Percentiles rank a stretch among this genome's conserved stretches.
These are phyloP conservation scores for Parauchenoglanis ngamensis DNA, from an alignment of 2,797 vertebrate species.

Conservation along the genomic window DNA sequence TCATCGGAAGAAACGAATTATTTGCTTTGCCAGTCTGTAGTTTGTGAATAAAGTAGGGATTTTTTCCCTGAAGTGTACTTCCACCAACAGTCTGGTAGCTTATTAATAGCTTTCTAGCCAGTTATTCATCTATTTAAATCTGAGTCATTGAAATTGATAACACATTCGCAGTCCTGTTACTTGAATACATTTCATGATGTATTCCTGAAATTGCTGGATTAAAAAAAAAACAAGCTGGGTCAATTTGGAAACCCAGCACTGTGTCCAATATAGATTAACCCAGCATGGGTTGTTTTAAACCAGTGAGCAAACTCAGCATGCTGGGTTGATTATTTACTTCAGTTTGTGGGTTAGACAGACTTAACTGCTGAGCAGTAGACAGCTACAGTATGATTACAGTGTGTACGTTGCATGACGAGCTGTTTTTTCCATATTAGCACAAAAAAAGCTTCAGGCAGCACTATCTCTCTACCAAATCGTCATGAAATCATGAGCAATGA, in stretches of 20 bases:
- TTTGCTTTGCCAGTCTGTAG: neutral
- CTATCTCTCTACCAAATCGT: too few species aligned
- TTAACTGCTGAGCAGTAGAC: too few species aligned
- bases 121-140: constrained; percentile 12
- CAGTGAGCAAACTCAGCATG: neutral
- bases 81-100: neutral
- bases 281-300: neutral
- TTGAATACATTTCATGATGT: neutral
- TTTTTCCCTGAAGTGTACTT: neutral
- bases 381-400: too few species aligned
- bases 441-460: too few species aligned
- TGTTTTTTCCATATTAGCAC: too few species aligned
- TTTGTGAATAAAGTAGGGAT: neutral
- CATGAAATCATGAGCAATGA: too few species aligned
- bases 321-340: neutral
- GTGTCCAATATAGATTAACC: neutral
- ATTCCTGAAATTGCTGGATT: neutral
- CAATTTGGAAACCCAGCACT: neutral
- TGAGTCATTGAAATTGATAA: constrained; percentile 14
- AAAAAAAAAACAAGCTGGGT: neutral
- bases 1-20: neutral
- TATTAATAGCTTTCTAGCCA: constrained; percentile 2
- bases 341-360: neutral
- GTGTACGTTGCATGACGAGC: too few species aligned
- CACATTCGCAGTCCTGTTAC: neutral